Evolutionary conservation across 2,113 vertebrate species (phyloP).

Genomic region (Formicarius rufipectus): DNA sequence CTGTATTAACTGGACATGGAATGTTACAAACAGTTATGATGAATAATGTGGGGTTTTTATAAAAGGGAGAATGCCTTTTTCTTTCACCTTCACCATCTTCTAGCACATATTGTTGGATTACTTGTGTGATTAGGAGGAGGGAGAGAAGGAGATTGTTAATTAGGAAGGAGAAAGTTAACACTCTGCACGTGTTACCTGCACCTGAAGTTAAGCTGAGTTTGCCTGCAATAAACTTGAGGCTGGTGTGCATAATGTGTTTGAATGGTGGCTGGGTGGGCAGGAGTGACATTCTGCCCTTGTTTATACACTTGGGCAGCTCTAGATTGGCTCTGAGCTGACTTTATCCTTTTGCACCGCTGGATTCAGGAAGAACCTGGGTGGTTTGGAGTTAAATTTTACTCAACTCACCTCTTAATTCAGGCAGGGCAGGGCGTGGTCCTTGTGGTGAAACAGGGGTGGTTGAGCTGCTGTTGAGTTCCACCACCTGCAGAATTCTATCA

Average conservation of each 20-base stretch:
- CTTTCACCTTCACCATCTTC: not conserved
- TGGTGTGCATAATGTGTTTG: not conserved
- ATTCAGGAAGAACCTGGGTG: not conserved
- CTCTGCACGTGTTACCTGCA: too few relatives aligned
- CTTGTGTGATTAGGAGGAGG: not conserved
- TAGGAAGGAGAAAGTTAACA: not conserved
- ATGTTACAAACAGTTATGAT: not conserved
- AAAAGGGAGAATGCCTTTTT: not conserved
- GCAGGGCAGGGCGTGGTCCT: not conserved
- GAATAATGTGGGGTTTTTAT: not conserved
- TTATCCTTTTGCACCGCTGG: not conserved
- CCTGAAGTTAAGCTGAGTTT: not conserved
- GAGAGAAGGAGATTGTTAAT: not conserved
- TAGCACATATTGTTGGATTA: not conserved
- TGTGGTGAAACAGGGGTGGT: not conserved
- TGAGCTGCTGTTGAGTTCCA: not conserved
- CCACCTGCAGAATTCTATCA: not conserved
- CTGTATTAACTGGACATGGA: not conserved
- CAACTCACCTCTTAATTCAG: not conserved
- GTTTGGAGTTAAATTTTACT: conserved; percentile 2
- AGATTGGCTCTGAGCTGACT: not conserved
- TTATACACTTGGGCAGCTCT: not conserved
- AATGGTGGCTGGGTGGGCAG: not conserved
- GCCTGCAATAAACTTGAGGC: not conserved
- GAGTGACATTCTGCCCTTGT: not conserved